Conservation (phyloP, 1,140 invertebrate species). For the Anoplolepis gracilipes region DNA sequence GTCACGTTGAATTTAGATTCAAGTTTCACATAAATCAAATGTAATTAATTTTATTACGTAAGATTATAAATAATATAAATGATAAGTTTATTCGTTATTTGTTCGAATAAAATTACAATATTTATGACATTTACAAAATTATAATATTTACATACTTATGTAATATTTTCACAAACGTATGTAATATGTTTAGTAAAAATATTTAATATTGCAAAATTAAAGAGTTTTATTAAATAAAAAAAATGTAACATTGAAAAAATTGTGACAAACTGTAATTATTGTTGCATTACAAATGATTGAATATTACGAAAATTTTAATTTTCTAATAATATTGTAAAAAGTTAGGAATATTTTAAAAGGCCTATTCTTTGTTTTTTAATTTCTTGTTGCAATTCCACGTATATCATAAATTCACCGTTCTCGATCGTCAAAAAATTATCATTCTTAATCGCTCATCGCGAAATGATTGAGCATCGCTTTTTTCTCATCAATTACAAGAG, state of each 20-base stretch:
- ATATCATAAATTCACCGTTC: not conserved
- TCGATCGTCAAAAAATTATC: not conserved
- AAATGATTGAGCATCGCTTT: not conserved
- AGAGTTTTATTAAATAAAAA: not conserved
- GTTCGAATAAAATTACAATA: not conserved
- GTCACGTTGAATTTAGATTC: conserved; percentile 21
- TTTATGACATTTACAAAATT: not conserved
- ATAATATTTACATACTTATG: not conserved
- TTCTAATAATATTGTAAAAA: not conserved
- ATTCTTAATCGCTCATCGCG: not conserved
- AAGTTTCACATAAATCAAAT: not conserved
- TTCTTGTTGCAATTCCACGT: not conserved
- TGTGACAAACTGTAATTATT: not conserved
- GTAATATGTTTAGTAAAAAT: not conserved
- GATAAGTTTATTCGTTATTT: not conserved
- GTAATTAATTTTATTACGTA: conserved; percentile 14
- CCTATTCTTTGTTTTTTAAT: not conserved
- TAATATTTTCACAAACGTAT: not conserved
- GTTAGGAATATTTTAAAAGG: not conserved
- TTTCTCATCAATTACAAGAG: not conserved
- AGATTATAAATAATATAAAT: not conserved
- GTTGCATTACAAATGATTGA: not conserved
- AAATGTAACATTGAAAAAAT: not conserved
- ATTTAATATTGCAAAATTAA: not conserved
- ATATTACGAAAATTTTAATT: not conserved